A percentile compares a stretch with the other conserved stretches of the same genome.
Evolutionary conservation across 2,797 vertebrate species (phyloP).

Genomic region (Silurus lanzhouensis): DNA sequence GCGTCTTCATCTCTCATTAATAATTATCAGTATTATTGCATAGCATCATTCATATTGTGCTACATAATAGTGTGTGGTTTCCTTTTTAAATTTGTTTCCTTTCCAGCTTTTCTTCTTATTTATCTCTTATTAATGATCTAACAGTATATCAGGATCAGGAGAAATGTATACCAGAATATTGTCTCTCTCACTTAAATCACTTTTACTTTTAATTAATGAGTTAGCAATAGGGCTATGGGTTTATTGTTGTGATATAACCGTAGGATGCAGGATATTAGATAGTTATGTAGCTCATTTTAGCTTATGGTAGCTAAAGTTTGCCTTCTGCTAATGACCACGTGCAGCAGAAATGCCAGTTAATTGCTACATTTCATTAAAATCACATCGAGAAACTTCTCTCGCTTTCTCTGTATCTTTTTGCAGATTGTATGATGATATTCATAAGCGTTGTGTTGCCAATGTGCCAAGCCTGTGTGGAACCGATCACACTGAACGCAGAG

Average conservation of each 20-base stretch:
- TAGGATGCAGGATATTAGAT: not conserved
- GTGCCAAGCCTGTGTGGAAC: constrained; percentile 96
- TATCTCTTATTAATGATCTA: not conserved
- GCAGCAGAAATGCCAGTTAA: not conserved
- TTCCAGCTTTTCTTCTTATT: not conserved
- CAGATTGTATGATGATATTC: constrained; percentile 88
- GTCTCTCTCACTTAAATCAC: no score
- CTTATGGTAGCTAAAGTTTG: no score
- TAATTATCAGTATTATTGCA: not conserved
- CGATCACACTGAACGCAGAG: constrained; percentile 94
- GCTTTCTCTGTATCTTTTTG: not conserved
- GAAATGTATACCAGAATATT: no score
- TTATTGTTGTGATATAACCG: not conserved
- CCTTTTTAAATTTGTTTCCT: not conserved
- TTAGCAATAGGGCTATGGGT: not conserved
- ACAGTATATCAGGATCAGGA: not conserved
- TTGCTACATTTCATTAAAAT: not conserved
- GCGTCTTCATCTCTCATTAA: not conserved
- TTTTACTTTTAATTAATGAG: not conserved
- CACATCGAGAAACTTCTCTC: not conserved
- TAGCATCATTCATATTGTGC: not conserved
- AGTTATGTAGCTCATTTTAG: not conserved
- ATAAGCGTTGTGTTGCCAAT: constrained; percentile 95
- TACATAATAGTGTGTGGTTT: not conserved
- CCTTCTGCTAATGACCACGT: not conserved